phyloP scores from a whole-genome alignment of 2,888 invertebrate genomes.

The Caenorhabditis sp. region DNA sequence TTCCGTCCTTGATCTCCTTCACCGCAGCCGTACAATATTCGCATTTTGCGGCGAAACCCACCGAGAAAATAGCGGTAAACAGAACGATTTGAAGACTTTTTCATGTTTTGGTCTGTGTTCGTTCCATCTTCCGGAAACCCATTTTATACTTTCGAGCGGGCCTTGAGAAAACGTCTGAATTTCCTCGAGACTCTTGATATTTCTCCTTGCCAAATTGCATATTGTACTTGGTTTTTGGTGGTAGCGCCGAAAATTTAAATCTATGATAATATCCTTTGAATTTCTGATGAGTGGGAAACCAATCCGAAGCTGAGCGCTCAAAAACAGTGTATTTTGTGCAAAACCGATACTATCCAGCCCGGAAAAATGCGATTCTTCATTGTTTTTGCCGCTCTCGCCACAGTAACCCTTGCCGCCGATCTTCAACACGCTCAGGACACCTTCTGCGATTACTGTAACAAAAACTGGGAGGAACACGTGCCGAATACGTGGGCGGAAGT shows the following conservation, averaged over 20 bases:
- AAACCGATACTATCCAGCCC: not conserved
- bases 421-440: conserved; percentile 12
- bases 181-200: not conserved
- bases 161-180: not conserved
- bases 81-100: conserved; percentile 3
- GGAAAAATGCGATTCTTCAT: not conserved
- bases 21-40: conserved; percentile 16
- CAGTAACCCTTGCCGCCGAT: not conserved
- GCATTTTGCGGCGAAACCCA: conserved; percentile 14
- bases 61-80: not conserved
- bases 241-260: not conserved
- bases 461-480: conserved; percentile 32
- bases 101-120: too few species aligned
- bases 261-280: conserved; percentile 2
- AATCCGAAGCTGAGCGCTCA: not conserved
- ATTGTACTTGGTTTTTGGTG: not conserved
- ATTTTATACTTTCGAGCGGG: not conserved
- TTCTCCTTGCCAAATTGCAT: not conserved
- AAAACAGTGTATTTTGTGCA: too few species aligned
- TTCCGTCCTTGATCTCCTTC: conserved; percentile 33
- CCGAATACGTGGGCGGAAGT: conserved; percentile 39
- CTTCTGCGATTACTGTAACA: conserved; percentile 15
- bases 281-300: conserved; percentile 13
- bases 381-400: not conserved
- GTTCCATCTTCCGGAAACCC: too few species aligned